Percentiles rank a stretch among this genome's conserved stretches.
Evolutionary conservation across 2,797 vertebrate species (phyloP).

Genomic region (Esox lucius): DNA sequence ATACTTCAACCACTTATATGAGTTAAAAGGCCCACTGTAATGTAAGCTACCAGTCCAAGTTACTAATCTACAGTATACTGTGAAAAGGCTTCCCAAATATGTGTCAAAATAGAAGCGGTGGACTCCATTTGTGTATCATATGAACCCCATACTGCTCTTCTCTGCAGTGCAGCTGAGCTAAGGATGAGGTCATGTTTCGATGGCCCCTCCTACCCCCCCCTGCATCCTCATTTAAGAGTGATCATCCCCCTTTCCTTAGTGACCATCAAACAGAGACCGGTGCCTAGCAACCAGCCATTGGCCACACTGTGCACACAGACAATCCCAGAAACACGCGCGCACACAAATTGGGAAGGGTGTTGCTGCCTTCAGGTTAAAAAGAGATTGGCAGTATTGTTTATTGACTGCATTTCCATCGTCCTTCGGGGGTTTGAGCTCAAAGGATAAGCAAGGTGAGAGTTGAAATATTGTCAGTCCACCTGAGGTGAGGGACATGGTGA

Average conservation of each 20-base stretch:
- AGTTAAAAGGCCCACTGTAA: too few species aligned
- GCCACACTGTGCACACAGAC: slow-evolving; percentile 41
- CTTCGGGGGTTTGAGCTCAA: slow-evolving; percentile 13
- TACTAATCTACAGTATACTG: too few species aligned
- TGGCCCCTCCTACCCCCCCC: not conserved
- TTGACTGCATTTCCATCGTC: not conserved
- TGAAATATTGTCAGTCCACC: slow-evolving; percentile 15
- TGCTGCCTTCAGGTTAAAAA: not conserved
- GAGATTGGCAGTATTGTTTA: slow-evolving; percentile 3
- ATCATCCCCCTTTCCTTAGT: slow-evolving; percentile 6
- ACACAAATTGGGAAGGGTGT: slow-evolving; percentile 2
- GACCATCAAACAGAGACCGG: slow-evolving; percentile 43
- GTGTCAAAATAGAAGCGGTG: not conserved
- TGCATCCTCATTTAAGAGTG: slow-evolving; percentile 10
- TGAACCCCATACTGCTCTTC: slow-evolving; percentile 13
- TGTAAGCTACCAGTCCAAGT: too few species aligned
- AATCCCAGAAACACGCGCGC: slow-evolving; percentile 42
- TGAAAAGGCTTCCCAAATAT: not conserved
- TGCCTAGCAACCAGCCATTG: slow-evolving; percentile 68
- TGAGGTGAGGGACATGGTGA: not conserved
- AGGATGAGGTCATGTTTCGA: slow-evolving; percentile 31
- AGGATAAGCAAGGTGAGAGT: slow-evolving; percentile 14
- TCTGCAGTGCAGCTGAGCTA: slow-evolving; percentile 10
- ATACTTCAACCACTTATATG: not conserved
- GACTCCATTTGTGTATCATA: not conserved